Evolutionary conservation across 2,888 invertebrate species (phyloP).

Genomic region (Ophraella communa): DNA sequence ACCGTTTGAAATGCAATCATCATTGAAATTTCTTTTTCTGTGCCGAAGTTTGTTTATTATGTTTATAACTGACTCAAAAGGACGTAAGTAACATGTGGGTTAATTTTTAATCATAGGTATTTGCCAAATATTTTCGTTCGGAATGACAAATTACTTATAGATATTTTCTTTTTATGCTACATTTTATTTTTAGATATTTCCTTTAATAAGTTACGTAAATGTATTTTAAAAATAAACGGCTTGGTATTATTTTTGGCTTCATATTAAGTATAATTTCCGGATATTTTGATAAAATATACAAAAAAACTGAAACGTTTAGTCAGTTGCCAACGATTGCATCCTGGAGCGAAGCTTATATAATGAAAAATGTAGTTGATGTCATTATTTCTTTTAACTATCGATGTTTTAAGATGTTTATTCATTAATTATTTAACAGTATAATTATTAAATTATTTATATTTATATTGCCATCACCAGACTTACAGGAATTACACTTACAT

Average conservation of each 20-base stretch:
- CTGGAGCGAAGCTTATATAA: neutral
- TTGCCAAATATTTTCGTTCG: neutral
- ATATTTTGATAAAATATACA: constrained; percentile 13
- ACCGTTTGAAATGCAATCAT: too few relatives aligned
- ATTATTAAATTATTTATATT: too few relatives aligned
- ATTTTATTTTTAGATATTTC: neutral
- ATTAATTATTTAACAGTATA: too few relatives aligned
- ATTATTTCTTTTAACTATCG: too few relatives aligned
- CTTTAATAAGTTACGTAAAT: neutral
- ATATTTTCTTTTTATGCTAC: neutral
- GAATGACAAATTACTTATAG: neutral
- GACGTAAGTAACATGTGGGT: too few relatives aligned
- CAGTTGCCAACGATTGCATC: constrained; percentile 8
- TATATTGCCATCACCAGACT: too few relatives aligned
- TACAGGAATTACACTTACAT: too few relatives aligned
- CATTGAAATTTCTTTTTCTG: too few relatives aligned
- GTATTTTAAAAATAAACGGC: constrained; percentile 1
- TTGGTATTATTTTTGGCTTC: constrained; percentile 14
- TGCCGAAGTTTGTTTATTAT: too few relatives aligned
- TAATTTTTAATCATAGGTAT: neutral
- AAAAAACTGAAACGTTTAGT: neutral
- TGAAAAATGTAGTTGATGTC: too few relatives aligned
- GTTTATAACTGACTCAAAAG: too few relatives aligned
- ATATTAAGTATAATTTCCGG: constrained; percentile 11
- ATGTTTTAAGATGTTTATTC: too few relatives aligned